Base-by-base conservation (phyloP, 1,140 invertebrate species). In the Pantala flavescens region DNA sequence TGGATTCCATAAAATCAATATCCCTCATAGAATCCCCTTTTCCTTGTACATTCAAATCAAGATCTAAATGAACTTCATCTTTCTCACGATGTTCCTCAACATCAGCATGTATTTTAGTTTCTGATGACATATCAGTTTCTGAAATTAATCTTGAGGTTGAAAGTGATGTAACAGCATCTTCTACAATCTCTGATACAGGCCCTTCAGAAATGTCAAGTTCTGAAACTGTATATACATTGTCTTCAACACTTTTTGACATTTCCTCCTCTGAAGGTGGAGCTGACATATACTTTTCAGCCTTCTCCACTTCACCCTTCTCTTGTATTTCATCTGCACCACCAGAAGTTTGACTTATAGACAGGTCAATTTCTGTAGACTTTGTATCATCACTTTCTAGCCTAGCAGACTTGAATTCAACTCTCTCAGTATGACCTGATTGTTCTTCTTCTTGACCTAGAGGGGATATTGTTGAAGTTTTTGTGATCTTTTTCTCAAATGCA, bases 11-110 rank as follows among this genome's bases (percentile, higher is more conserved):
- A 5, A 70, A 24, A 43, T 24, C 55, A 75, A 75, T 78, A 71
- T 77, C 74, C 76, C 76, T 74, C 5, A 74, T 71, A 73, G 75
- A 49, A 70, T 76, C 74, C 63, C 76, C 72, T 72, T 77, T 77
- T 74, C 74, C 76, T 71, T 76, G 63, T 9, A 70, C 42, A 71
- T 43, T 9, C 23, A 43, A 55, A 55, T 76, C 74, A 36, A 28
- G 71, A 70, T 63, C 75, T 71, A 71, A 72, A 7, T 73, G 14
- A 74, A 55, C 71, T 76, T 75, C 55, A 72, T 75, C 72, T 71
- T 76, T 74, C 74, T 74, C 71, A 21, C n/a, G 49, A 63, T 19
- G n/a, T 63, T 63, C 49, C n/a, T 63, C 49, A 63, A 21, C 49
- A 63, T 63, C 49, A 7, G 49, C 49, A 19, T 63, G 49, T 63